These are phyloP conservation scores for Allygus modestus DNA, from an alignment of 2,888 invertebrate genomes.

Conservation along the genomic window DNA sequence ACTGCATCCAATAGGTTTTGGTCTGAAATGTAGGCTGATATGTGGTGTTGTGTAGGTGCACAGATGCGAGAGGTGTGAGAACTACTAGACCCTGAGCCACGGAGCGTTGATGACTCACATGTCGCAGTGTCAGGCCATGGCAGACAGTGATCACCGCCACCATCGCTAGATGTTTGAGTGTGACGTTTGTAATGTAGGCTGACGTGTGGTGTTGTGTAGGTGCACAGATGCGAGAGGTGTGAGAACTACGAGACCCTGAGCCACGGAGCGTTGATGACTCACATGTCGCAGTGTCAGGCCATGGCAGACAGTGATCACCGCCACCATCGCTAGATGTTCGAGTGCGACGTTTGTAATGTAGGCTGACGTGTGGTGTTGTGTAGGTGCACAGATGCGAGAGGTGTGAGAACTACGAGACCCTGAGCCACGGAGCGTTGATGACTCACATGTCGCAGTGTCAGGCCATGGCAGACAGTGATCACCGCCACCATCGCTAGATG, in stretches of 20 bases:
- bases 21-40: too few relatives aligned
- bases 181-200: conserved; percentile 93
- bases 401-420: conserved; percentile 88
- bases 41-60: conserved; percentile 63
- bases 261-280: conserved; percentile 84
- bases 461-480: too few relatives aligned
- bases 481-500: too few relatives aligned
- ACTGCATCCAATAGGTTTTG: too few relatives aligned
- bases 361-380: neutral
- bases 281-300: conserved; percentile 75
- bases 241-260: conserved; percentile 88
- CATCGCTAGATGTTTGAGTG: conserved; percentile 94
- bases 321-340: too few relatives aligned
- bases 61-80: conserved; percentile 86
- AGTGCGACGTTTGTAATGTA: too few relatives aligned
- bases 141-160: conserved; percentile 76
- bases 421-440: conserved; percentile 84
- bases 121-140: conserved; percentile 76
- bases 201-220: conserved; percentile 12
- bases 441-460: conserved; percentile 84
- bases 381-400: conserved; percentile 80
- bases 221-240: conserved; percentile 83
- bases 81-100: conserved; percentile 87
- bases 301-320: too few relatives aligned
- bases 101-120: conserved; percentile 86